Evolutionary conservation across 2,113 vertebrate genomes (phyloP), one percentile per base, ranked within the genome.

Genomic region (Heterotis niloticus): DNA sequence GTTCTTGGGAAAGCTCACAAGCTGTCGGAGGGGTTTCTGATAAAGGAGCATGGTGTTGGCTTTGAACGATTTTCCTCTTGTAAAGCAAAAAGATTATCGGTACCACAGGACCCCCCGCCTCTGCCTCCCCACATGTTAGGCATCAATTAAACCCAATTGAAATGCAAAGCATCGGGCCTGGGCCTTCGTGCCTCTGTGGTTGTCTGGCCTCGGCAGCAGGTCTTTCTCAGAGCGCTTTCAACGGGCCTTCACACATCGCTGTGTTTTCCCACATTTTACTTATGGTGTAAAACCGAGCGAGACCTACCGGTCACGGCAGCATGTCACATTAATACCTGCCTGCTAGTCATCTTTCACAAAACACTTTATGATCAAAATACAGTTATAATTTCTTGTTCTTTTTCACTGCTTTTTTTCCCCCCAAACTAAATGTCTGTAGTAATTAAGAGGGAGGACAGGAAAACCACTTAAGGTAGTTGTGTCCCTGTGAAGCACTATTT

Each of bases 1-100:
- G 44, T 59, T 29, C 24, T 44, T 11, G 10, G 14, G 56, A 23
- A 75, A n/a, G 62, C 52, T 59, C 7, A 18, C 28, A 26, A 65
- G 52, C 64, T 18, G 23, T 18, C 24, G 66, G 76, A 34, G 28
- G 75, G 28, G 44, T 64, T 44, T 29, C 26, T 28, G 75, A 72
- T 71, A 54, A 79, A 77, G 75, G 60, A 77, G 72, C 29, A 64
- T 62, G 69, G 74, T 75, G 60, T 73, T 73, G 80, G 69, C 68
- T 81, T 67, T 77, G 76, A 77, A 81, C 62, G 74, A 77, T 81
- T 81, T 77, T 81, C 75, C 76, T 77, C 66, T 71, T 64, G 66
- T 77, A 72, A 69, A 77, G 74, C 75, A 69, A 69, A 76, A 81
- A 81, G 80, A 59, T 81, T 75, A 81, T 81, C 75, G 72, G 74